phyloP scores from a whole-genome alignment of 2,888 invertebrate genomes.

The Carterocephalus palaemon region DNA sequence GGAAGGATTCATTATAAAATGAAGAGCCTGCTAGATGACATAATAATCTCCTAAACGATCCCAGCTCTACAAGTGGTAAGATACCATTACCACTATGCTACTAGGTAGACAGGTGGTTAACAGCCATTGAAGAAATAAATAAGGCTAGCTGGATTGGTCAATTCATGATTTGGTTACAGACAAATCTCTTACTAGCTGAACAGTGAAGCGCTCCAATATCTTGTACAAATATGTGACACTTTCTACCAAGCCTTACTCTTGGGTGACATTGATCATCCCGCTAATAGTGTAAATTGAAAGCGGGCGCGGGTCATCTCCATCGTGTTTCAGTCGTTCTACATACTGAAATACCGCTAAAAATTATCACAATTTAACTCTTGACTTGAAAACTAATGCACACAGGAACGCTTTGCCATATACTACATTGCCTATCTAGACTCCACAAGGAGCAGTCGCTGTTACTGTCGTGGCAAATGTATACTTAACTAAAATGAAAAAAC shows the following conservation, averaged over 20 bases:
- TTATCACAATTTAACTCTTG: slow-evolving; percentile 65
- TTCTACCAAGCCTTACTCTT: slow-evolving; percentile 50
- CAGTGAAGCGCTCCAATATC: slow-evolving; percentile 44
- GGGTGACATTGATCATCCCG: slow-evolving; percentile 56
- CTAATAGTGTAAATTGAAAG: slow-evolving; percentile 71
- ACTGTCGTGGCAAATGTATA: slow-evolving; percentile 43
- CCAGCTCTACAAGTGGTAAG: too few relatives aligned
- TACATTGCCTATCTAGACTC: slow-evolving; percentile 58
- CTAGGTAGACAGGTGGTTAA: too few relatives aligned
- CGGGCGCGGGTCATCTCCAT: slow-evolving; percentile 52
- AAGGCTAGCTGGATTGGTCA: too few relatives aligned
- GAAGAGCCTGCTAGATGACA: too few relatives aligned
- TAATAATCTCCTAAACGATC: too few relatives aligned
- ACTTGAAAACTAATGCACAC: slow-evolving; percentile 43
- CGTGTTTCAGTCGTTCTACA: slow-evolving; percentile 65
- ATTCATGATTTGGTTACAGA: too few relatives aligned
- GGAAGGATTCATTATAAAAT: too few relatives aligned
- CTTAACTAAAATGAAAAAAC: slow-evolving; percentile 47
- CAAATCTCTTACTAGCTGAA: not conserved
- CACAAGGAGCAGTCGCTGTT: slow-evolving; percentile 45
- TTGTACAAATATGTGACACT: slow-evolving; percentile 71
- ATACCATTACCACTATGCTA: too few relatives aligned
- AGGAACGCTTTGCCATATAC: slow-evolving; percentile 32
- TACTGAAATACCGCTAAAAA: slow-evolving; percentile 70
- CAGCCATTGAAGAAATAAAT: too few relatives aligned